Percentiles rank a stretch among this genome's conserved stretches.
phyloP scores from a whole-genome alignment of 2,113 vertebrate genomes.

The Centropus bengalensis region DNA sequence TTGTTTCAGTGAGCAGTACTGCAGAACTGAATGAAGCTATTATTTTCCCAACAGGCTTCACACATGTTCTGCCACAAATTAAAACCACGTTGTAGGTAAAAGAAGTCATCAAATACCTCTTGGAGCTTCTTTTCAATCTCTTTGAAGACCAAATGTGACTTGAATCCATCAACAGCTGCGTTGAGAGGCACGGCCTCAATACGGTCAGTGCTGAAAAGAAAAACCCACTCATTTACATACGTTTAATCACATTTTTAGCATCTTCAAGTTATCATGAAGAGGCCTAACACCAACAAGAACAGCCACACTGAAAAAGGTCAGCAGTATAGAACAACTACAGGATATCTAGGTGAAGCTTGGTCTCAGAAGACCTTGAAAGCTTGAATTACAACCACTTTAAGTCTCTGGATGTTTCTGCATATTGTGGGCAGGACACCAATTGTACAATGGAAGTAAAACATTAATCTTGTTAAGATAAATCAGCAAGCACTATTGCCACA shows the following conservation, averaged over 20 bases:
- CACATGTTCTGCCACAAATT: not conserved
- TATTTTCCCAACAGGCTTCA: not conserved
- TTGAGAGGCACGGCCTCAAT: slow-evolving; percentile 79
- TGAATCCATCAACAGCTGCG: slow-evolving; percentile 84
- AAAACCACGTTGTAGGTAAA: not conserved
- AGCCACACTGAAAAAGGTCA: not conserved
- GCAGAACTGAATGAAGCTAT: not conserved
- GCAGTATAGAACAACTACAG: not conserved
- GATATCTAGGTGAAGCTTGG: not conserved
- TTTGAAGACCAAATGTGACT: slow-evolving; percentile 86
- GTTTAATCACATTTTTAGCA: not conserved
- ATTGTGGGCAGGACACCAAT: not conserved
- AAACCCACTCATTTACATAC: not conserved
- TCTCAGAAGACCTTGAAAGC: not conserved
- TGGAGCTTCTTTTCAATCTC: slow-evolving; percentile 91
- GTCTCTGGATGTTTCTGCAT: not conserved
- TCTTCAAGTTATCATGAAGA: not conserved
- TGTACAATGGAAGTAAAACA: not conserved
- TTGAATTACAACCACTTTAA: not conserved
- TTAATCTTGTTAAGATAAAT: not conserved
- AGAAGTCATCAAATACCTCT: slow-evolving; percentile 78
- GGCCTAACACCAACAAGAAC: not conserved
- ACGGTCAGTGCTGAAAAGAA: slow-evolving; percentile 63
- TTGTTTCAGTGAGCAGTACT: not conserved
- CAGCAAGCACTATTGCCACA: not conserved